Base-by-base conservation (phyloP, 2,113 vertebrate genomes). In the Chitala chitala region DNA sequence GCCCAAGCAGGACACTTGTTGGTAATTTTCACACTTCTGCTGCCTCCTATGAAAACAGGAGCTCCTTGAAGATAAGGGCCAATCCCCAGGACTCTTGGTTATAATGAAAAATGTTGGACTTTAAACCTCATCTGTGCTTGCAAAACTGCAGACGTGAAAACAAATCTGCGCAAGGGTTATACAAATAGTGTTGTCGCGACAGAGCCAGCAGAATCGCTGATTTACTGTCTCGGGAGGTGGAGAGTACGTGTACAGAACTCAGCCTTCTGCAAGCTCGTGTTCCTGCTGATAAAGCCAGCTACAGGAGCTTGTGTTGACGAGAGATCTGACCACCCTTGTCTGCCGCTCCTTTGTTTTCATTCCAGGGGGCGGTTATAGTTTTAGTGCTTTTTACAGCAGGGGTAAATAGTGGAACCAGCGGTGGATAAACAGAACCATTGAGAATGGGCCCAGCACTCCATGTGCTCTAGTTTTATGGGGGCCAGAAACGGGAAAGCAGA, bases 211-310 rank as follows among this genome's bases (percentile, higher is more conserved):
- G 3, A 50, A 29, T 58, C 5, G 3, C 53, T 38, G n/a, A 69
- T 71, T 78, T 22, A n/a, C 73, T 73, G 58, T 50, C 8, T 6
- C 48, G 31, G 40, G 26, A 36, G 24, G 29, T 56, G 26, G 8
- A 77, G 83, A 75, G 51, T 75, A 86, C 55, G 85, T 90, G 88
- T 87, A n/a, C n/a, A 86, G 89, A 87, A 83, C 83, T 78, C 80
- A 76, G 82, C 80, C 50, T 76, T 20, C 81, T 77, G 76, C 71
- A 63, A 54, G 82, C 65, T 82, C 81, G 74, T 76, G 71, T 76
- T 51, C 75, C 76, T 71, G 77, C 77, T 15, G 68, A 75, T 46
- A 79, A 72, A 74, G 77, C 73, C 76, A 71, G 61, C 31, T 38
- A 59, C 58, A 56, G 72, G 6, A 75, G 65, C 82, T 74, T 80